These are phyloP conservation scores for Pogonophryne albipinna DNA, from an alignment of 2,797 vertebrate species.

Conservation along the genomic window DNA sequence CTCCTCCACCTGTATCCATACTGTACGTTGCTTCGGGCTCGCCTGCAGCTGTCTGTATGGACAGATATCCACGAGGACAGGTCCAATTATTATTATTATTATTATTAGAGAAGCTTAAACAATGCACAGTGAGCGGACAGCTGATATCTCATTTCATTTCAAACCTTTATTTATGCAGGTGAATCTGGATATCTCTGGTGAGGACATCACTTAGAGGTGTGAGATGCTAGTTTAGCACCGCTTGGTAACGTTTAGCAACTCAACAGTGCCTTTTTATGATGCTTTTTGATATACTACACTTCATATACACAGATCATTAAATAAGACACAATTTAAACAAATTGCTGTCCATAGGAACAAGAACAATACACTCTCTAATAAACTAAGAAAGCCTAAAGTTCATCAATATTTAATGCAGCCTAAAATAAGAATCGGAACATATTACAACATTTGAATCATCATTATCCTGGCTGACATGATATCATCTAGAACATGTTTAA, in stretches of 20 bases:
- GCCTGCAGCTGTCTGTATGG: conserved; percentile 62
- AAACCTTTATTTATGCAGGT: no score
- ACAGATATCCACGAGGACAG: conserved; percentile 43
- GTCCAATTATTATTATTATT: conserved; percentile 51
- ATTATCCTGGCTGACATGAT: no score
- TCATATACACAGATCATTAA: no score
- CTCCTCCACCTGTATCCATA: conserved; percentile 25
- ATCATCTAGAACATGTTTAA: no score
- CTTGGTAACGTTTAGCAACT: neutral
- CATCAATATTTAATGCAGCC: neutral
- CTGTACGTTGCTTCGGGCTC: conserved; percentile 31
- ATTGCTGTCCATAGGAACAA: no score
- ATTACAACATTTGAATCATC: no score
- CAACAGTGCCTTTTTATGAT: neutral
- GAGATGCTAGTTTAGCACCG: conserved; percentile 1
- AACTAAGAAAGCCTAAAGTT: neutral
- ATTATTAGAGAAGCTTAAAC: conserved; percentile 63
- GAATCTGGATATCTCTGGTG: conserved; percentile 27
- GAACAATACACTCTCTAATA: no score
- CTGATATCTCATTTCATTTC: conserved; percentile 21
- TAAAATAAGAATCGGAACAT: no score
- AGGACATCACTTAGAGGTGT: conserved; percentile 47
- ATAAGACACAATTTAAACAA: no score
- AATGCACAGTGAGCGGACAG: conserved; percentile 71
- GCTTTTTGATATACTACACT: no score